phyloP scores from a whole-genome alignment of 2,113 vertebrate species.

The Grammatotria lemairii region DNA sequence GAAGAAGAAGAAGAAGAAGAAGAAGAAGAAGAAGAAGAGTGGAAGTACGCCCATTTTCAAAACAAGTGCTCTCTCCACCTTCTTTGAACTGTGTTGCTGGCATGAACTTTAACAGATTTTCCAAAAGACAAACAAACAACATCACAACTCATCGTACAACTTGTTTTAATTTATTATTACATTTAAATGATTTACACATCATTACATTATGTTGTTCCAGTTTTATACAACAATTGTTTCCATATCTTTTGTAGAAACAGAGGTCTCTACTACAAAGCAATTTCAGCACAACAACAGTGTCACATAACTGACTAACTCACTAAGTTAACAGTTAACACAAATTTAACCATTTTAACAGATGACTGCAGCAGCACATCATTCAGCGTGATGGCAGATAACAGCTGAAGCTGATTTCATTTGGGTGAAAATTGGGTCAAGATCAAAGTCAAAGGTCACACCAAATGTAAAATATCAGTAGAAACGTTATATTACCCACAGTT shows the following conservation, averaged over 20 bases:
- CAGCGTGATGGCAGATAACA: neutral
- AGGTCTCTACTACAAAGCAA: neutral
- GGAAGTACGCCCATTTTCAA: neutral
- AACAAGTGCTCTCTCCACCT: neutral
- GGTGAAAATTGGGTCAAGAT: neutral
- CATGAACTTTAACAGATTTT: neutral
- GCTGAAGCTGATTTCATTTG: neutral
- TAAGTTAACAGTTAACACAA: neutral
- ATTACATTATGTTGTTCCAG: neutral
- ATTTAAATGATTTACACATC: neutral
- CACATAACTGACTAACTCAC: neutral
- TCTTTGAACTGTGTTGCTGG: neutral
- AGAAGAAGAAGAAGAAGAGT: neutral
- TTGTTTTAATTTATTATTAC: neutral
- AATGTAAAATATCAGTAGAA: neutral
- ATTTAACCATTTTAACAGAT: neutral
- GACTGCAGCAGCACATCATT: neutral
- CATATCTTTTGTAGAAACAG: neutral
- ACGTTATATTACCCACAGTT: neutral
- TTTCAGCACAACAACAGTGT: accelerated
- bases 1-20: too few relatives aligned
- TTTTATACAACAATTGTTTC: neutral
- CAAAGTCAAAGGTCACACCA: neutral
- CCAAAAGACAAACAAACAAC: neutral
- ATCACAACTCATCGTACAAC: neutral